Percentiles rank a stretch among this genome's conserved stretches.
Evolutionary conservation across 1,140 invertebrate species (phyloP).

Genomic region (Ruditapes philippinarum): DNA sequence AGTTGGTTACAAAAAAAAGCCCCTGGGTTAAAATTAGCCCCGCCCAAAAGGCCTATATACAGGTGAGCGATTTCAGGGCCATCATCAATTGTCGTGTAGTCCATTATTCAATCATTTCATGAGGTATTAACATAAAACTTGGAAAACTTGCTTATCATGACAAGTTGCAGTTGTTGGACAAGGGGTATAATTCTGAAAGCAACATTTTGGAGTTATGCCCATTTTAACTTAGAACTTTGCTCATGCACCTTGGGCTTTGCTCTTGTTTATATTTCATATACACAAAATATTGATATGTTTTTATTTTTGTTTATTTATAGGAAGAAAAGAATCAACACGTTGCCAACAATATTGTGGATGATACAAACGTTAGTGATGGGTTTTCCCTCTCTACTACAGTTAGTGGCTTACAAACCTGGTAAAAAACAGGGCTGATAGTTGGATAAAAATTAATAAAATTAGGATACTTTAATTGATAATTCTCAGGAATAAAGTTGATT

Average conservation of each 20-base stretch:
- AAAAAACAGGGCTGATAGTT: conserved; percentile 23
- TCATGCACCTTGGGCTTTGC: neutral
- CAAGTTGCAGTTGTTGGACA: too few species aligned
- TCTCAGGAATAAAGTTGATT: too few species aligned
- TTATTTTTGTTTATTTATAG: conserved; percentile 48
- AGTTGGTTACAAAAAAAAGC: too few species aligned
- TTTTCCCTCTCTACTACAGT: conserved; percentile 69
- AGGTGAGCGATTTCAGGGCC: too few species aligned
- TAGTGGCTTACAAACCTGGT: conserved; percentile 59
- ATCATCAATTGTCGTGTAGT: neutral
- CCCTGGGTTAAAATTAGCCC: too few species aligned
- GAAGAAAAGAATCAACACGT: conserved; percentile 56
- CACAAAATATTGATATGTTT: neutral
- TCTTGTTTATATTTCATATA: neutral
- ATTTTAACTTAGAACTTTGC: neutral
- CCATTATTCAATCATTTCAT: neutral
- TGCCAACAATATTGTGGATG: conserved; percentile 70
- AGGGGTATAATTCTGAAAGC: too few species aligned
- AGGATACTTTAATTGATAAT: too few species aligned
- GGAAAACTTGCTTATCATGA: too few species aligned
- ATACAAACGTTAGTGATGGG: conserved; percentile 75
- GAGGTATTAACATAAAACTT: neutral
- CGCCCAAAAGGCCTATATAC: too few species aligned
- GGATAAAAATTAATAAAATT: too few species aligned
- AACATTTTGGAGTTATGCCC: too few species aligned